Conservation (phyloP, 2,888 invertebrate genomes). For the Sesia apiformis region DNA sequence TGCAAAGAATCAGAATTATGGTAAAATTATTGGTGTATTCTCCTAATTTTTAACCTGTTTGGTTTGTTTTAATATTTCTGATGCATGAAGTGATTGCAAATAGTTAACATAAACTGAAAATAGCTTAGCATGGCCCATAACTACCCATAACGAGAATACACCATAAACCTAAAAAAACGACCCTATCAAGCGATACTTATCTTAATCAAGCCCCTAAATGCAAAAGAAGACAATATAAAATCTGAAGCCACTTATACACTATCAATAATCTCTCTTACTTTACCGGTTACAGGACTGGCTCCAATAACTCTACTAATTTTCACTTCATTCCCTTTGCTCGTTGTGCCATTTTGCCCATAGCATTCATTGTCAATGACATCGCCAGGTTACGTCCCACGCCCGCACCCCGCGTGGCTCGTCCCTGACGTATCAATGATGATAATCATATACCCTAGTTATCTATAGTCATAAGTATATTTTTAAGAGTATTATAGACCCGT, state of each 20-base stretch:
- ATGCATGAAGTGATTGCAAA: too few relatives aligned
- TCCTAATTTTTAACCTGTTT: too few relatives aligned
- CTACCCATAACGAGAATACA: neutral
- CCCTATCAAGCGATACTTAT: too few relatives aligned
- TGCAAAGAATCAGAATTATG: too few relatives aligned
- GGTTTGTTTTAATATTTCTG: too few relatives aligned
- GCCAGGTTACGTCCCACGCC: constrained; percentile 35
- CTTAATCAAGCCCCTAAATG: too few relatives aligned
- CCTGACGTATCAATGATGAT: constrained; percentile 34
- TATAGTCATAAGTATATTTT: too few relatives aligned
- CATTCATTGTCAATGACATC: constrained; percentile 28
- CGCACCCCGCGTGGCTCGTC: constrained; percentile 53
- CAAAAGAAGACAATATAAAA: too few relatives aligned
- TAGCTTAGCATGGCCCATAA: neutral
- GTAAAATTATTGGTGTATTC: too few relatives aligned
- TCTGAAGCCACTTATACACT: too few relatives aligned
- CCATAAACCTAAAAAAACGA: neutral
- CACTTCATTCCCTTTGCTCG: constrained; percentile 45
- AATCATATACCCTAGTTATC: too few relatives aligned
- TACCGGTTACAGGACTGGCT: constrained; percentile 58
- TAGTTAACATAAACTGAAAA: neutral
- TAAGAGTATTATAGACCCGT: too few relatives aligned
- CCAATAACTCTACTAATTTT: constrained; percentile 32
- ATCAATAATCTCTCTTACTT: neutral
- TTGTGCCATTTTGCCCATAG: constrained; percentile 59